Conservation (phyloP, 2,113 vertebrate species). For the Actenoides hombroni region DNA sequence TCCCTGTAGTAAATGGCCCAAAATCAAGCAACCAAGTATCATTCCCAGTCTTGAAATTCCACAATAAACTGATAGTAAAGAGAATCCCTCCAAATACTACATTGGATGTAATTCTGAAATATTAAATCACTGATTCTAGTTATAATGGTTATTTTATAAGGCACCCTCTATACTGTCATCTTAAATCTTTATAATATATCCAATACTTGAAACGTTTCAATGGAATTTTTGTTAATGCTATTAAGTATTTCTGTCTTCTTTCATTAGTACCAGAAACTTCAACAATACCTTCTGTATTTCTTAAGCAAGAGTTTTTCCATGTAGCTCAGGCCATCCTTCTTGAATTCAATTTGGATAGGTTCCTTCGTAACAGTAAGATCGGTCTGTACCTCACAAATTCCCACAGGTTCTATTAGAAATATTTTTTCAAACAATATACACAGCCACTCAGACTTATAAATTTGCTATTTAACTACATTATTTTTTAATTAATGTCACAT, state of each 20-base stretch:
- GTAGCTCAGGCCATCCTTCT: slow-evolving; percentile 80
- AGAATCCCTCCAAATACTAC: background rate
- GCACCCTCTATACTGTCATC: background rate
- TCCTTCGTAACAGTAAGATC: slow-evolving; percentile 63
- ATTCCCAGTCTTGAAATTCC: background rate
- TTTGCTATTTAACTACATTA: background rate
- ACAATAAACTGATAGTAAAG: background rate
- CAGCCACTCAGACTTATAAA: background rate
- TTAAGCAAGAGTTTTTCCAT: slow-evolving; percentile 91
- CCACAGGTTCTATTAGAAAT: slow-evolving; percentile 69
- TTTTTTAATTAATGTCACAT: background rate
- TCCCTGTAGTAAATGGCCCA: background rate
- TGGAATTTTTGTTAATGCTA: background rate
- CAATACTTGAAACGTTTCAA: background rate
- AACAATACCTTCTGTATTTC: slow-evolving; percentile 85
- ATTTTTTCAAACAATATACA: background rate
- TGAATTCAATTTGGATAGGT: slow-evolving; percentile 82
- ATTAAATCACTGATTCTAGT: background rate
- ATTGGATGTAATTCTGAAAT: background rate
- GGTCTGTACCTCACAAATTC: slow-evolving; percentile 81
- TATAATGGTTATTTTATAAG: background rate
- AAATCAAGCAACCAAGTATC: background rate
- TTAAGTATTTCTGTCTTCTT: background rate
- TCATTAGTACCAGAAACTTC: background rate
- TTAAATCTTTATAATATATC: background rate